A percentile compares a stretch with the other conserved stretches of the same genome.
These are phyloP conservation scores for Drosophila niveifrons DNA, from an alignment of 2,888 invertebrate genomes.

Conservation along the genomic window DNA sequence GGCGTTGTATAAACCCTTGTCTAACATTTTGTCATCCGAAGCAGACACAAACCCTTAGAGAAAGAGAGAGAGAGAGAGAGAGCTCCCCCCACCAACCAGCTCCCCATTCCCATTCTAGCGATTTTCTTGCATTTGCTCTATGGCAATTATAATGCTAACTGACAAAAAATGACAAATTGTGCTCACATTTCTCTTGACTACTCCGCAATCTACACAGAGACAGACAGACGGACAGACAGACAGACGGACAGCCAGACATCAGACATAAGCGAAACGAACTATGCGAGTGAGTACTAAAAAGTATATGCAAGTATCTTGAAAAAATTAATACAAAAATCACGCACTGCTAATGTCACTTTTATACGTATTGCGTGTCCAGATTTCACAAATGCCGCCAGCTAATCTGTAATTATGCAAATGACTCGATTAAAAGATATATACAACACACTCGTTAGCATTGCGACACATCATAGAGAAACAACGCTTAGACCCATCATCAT, in stretches of 20 bases:
- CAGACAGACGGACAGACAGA: neutral
- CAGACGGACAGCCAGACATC: neutral
- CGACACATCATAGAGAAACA: constrained; percentile 10
- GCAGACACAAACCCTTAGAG: neutral
- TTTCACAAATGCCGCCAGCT: constrained; percentile 54
- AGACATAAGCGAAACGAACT: neutral
- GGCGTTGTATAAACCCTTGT: constrained; percentile 40
- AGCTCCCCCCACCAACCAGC: neutral
- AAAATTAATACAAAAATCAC: constrained; percentile 66
- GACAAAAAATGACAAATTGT: constrained; percentile 77
- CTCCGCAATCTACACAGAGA: neutral
- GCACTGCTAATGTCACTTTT: constrained; percentile 66
- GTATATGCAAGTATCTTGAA: neutral
- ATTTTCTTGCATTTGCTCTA: constrained; percentile 21
- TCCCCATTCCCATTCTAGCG: neutral
- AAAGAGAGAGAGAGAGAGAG: no score
- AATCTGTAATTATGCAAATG: constrained; percentile 63
- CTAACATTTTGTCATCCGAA: constrained; percentile 34
- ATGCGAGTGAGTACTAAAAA: neutral
- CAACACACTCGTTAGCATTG: constrained; percentile 31
- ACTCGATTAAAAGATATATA: constrained; percentile 21
- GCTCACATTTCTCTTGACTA: constrained; percentile 24
- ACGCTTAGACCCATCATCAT: neutral
- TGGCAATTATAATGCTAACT: constrained; percentile 68
- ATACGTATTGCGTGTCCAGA: constrained; percentile 68